Base-by-base conservation (phyloP, 2,888 invertebrate species). In the Phyllotreta striolata region DNA sequence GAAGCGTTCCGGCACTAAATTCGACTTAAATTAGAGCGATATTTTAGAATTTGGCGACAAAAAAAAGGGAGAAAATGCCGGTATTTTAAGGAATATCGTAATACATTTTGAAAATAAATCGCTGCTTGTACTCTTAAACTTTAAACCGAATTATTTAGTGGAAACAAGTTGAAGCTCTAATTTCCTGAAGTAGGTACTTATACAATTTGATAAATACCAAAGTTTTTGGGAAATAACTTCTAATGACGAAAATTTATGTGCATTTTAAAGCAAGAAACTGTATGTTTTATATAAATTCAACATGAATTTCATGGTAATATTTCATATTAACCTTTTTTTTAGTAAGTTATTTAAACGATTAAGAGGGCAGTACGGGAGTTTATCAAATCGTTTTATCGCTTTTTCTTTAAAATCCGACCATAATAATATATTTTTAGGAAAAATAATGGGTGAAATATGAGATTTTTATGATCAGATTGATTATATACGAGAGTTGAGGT, bases 31-130 rank as follows among this genome's bases (percentile, higher is more conserved):
- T 72, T 69, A 67, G 69, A 66, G 70, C 71, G 68, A 73, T 74
- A 71, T 72, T 71, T 74, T 73, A 66, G 71, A 68, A 70, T 73
- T 72, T 73, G 72, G 72, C 71, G 68, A 58, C 66, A 66, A 69
- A 65, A 66, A 64, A 67, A 12, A 39, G n/a, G 38, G 47, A 38
- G 39, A 24, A n/a, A 10, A 39, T 1, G 6, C 46, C 14, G 24
- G 37, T 56, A 37, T 56, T 34, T 44, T n/a, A n/a, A n/a, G 13
- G 4, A 14, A 56, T 24, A 56, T 38, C 24, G 24, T 24, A 24
- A 24, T 24, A 24, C 24, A 24, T 24, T 24, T 24, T 24, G 24
- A 4, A 24, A 24, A 24, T 24, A 24, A 24, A 24, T 24, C 24
- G 4, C 24, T 24, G 4, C 24, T 24, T 3, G 24, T 24, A 41